Conservation (phyloP, 2,797 vertebrate genomes). For the Hirundo rustica region DNA sequence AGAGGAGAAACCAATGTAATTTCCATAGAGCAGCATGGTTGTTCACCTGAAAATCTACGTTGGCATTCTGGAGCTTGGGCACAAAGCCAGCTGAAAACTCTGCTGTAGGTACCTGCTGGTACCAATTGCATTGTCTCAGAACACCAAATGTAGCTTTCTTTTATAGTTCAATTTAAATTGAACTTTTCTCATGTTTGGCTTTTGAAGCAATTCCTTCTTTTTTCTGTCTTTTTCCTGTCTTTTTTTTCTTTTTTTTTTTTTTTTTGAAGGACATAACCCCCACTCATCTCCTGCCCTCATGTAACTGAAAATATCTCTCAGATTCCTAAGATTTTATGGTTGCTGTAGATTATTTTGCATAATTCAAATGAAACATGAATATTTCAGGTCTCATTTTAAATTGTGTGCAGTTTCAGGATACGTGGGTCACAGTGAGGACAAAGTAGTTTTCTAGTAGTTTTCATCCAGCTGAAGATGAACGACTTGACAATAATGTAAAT, state of each 20-base stretch:
- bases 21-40: neutral
- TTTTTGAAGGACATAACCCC: neutral
- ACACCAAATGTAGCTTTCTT: neutral
- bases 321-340: conserved; percentile 11
- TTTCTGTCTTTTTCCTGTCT: rapidly evolving
- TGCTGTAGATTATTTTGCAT: conserved; percentile 21
- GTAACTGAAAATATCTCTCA: conserved; percentile 16
- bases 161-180: neutral
- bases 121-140: neutral
- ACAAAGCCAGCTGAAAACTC: neutral
- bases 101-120: neutral
- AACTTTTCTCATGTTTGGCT: neutral
- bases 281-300: neutral
- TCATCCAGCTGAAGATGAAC: neutral
- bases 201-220: neutral
- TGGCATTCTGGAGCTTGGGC: neutral
- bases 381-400: conserved; percentile 41
- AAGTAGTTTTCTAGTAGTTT: neutral
- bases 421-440: neutral
- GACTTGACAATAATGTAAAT: neutral
- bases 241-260: neutral
- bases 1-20: neutral
- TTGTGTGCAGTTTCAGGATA: neutral
- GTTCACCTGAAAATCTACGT: neutral
- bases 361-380: conserved; percentile 42